Percentiles rank a stretch among this genome's conserved stretches.
Conservation (phyloP, 1,140 invertebrate genomes). For the Scylla paramamosain region DNA sequence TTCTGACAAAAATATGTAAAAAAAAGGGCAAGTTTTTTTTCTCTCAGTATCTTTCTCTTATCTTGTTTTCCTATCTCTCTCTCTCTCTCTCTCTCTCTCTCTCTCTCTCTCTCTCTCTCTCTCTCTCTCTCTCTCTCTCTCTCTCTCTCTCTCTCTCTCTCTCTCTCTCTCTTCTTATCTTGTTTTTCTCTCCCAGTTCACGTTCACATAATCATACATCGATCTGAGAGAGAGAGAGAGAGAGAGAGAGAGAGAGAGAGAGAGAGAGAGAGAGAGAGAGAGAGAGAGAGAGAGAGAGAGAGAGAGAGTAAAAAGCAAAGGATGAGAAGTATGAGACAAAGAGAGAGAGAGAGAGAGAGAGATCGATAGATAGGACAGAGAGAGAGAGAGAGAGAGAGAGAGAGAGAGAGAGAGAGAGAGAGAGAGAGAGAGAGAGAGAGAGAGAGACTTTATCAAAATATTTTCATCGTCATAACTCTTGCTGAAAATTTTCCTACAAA, state of each 20-base stretch:
- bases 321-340: neutral
- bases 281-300: neutral
- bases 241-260: neutral
- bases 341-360: neutral
- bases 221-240: neutral
- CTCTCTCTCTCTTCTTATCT: neutral
- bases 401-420: no score
- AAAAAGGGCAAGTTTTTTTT: no score
- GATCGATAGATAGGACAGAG: neutral
- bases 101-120: no score
- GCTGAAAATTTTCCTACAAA: no score
- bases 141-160: neutral
- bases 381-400: no score
- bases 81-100: no score
- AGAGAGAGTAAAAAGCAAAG: neutral
- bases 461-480: no score
- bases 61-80: no score
- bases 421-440: no score
- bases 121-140: no score
- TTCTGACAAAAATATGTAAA: neutral
- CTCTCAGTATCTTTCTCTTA: no score
- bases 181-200: neutral
- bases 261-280: neutral
- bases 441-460: no score
- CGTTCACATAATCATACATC: neutral